Evolutionary conservation across 2,113 vertebrate species (phyloP).

Genomic region (Parotia lawesii): DNA sequence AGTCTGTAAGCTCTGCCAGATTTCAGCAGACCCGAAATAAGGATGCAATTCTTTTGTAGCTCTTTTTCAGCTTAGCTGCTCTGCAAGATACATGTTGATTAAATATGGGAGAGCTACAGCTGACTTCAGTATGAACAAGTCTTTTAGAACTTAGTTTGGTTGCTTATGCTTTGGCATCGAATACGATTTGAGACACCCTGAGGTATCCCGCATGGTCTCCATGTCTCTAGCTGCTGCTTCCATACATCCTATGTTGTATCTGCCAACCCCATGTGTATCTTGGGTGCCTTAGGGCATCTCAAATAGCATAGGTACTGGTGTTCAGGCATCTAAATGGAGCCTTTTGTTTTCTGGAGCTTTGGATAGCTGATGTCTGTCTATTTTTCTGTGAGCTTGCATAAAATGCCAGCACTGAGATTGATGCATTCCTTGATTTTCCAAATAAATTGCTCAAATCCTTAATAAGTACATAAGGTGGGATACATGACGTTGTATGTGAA

Average conservation of each 20-base stretch:
- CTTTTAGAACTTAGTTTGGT: neutral
- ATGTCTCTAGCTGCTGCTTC: neutral
- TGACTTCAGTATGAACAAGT: neutral
- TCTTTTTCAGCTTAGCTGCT: neutral
- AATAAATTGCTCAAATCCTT: neutral
- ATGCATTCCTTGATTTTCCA: neutral
- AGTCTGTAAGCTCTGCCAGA: constrained; percentile 16
- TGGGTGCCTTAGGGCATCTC: constrained; percentile 12
- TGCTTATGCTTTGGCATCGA: neutral
- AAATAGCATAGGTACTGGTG: neutral
- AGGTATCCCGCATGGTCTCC: neutral
- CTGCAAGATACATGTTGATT: neutral
- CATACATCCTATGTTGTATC: neutral
- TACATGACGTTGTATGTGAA: neutral
- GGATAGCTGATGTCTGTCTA: neutral
- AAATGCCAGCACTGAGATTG: neutral
- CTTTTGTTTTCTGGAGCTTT: constrained; percentile 30
- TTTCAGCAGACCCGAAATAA: neutral
- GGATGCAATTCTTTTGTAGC: constrained; percentile 10
- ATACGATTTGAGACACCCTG: neutral
- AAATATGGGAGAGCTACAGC: neutral
- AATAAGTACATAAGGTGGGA: neutral
- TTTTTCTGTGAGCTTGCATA: neutral
- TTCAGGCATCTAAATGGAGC: constrained; percentile 3
- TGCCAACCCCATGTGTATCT: neutral